Base-by-base conservation (phyloP, 2,113 vertebrate genomes). In the Poeciliopsis turrubarensis region DNA sequence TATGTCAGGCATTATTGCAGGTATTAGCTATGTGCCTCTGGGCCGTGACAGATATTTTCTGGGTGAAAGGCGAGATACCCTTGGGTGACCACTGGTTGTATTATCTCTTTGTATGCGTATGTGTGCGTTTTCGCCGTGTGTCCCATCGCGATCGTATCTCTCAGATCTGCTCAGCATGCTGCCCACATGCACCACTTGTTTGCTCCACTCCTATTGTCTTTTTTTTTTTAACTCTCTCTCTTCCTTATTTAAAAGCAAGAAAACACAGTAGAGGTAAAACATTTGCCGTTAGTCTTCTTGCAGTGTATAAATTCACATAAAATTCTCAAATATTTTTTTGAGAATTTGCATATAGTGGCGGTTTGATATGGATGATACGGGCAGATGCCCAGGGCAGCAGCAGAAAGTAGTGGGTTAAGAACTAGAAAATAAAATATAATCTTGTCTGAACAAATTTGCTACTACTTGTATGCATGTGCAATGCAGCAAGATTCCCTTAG, bases 111-210 rank as follows among this genome's bases (percentile, higher is more conserved):
- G 1, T 61, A 63, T 72, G 64, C 79, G 76, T 61, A 25, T 44
- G 75, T 68, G 44, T n/a, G 29, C n/a, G 65, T 44, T 39, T 75
- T 85, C 77, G 27, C 25, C 79, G 70, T 54, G 68, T 84, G 75
- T 83, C 79, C 74, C 62, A 3, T 73, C 60, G 72, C 66, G 88
- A 91, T 90, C 2, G 9, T 78, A 90, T 91, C 90, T 81, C 66
- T 51, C 65, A 26, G 57, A 57, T 74, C 76, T 65, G 75, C 86
- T 87, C 75, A 81, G 75, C 78, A 85, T 85, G 75, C 89, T 70
- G 71, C 81, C 77, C 89, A 90, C 47, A 10, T 72, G 68, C 71
- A 41, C 15, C 70, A 79, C 85, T 83, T 79, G 71, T 79, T 84
- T 87, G 78, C 80, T 63, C 63, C 66, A 14, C 34, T 17, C 0